phyloP scores from a whole-genome alignment of 1,140 invertebrate genomes.

The Temnothorax curvispinosus region DNA sequence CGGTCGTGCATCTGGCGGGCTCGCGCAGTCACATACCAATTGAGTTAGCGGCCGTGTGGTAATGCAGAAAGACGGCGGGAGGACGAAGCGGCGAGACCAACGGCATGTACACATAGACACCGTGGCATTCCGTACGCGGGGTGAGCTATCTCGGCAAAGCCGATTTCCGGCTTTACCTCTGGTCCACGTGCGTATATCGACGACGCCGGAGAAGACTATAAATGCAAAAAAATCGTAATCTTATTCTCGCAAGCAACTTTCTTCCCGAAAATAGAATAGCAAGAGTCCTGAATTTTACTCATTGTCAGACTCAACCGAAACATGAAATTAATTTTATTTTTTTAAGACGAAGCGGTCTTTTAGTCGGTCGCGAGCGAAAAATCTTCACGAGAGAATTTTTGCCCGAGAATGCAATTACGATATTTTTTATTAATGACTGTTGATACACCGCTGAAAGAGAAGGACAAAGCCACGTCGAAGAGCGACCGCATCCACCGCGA shows the following conservation, averaged over 20 bases:
- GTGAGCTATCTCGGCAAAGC: constrained; percentile 7
- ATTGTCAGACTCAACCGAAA: not conserved
- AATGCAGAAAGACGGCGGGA: constrained; percentile 75
- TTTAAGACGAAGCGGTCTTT: not conserved
- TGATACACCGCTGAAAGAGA: not conserved
- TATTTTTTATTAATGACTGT: not conserved
- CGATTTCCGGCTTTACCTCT: constrained; percentile 9
- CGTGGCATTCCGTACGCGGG: not conserved
- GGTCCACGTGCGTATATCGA: not conserved
- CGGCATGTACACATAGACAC: not conserved
- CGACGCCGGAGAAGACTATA: not conserved
- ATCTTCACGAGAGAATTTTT: not conserved
- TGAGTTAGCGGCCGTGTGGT: constrained; percentile 83
- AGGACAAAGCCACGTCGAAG: not conserved
- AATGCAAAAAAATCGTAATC: not conserved
- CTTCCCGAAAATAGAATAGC: not conserved
- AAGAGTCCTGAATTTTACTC: not conserved
- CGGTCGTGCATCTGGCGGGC: constrained; percentile 81
- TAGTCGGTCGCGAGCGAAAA: not conserved
- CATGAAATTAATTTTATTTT: not conserved
- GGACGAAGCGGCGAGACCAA: constrained; percentile 40
- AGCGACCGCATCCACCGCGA: not conserved
- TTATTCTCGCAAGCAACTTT: not conserved
- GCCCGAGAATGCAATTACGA: not conserved
- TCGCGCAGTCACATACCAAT: constrained; percentile 84